These are phyloP conservation scores for Entomobrya multifasciata DNA, from an alignment of 2,888 invertebrate species.

Conservation along the genomic window DNA sequence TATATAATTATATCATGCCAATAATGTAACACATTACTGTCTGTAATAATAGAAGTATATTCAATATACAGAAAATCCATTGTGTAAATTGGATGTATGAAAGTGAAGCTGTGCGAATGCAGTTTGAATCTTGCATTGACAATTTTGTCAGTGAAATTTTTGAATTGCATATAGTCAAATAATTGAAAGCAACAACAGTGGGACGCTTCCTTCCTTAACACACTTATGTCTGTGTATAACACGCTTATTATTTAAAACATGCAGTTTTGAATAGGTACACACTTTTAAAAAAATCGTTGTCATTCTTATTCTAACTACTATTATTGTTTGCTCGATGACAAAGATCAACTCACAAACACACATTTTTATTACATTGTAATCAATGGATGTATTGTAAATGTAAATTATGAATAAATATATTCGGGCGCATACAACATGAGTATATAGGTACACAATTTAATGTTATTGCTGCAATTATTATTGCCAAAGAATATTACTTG, in stretches of 20 bases:
- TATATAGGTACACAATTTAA: neutral
- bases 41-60: no score
- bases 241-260: neutral
- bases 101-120: conserved; percentile 19
- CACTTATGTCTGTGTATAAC: neutral
- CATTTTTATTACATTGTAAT: neutral
- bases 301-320: conserved; percentile 40
- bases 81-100: neutral
- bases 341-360: neutral
- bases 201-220: neutral
- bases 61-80: neutral
- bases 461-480: neutral
- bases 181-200: conserved; percentile 15
- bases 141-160: neutral
- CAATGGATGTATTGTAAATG: no score
- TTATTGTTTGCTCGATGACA: conserved; percentile 48
- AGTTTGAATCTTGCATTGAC: conserved; percentile 42
- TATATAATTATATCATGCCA: no score
- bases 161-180: conserved; percentile 10
- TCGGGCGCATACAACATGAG: neutral
- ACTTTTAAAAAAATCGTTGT: conserved; percentile 7
- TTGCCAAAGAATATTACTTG: conserved; percentile 47
- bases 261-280: neutral
- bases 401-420: neutral
- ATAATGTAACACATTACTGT: no score